Evolutionary conservation across 2,888 invertebrate genomes (phyloP).

Genomic region (Aethes cnicana): DNA sequence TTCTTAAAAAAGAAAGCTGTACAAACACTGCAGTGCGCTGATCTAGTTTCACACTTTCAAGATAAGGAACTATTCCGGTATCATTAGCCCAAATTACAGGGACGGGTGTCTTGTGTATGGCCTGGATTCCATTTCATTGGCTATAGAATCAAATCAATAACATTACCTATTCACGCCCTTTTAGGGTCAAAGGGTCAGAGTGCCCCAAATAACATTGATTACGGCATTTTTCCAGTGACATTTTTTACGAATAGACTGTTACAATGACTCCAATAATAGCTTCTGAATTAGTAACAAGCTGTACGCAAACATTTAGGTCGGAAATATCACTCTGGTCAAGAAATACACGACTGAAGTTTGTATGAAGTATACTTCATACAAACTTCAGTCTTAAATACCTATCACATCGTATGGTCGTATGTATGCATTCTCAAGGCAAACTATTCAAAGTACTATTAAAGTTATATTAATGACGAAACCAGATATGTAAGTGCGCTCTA

Average conservation of each 20-base stretch:
- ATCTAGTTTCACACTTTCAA: slow-evolving; percentile 35
- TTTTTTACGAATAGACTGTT: slow-evolving; percentile 10
- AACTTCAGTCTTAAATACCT: no score
- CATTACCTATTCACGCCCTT: slow-evolving; percentile 2
- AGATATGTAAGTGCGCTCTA: neutral
- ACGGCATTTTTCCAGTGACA: no score
- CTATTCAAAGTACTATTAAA: no score
- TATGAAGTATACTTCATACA: no score
- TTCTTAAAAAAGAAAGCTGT: slow-evolving; percentile 41
- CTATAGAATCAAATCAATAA: slow-evolving; percentile 11
- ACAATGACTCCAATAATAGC: slow-evolving; percentile 3
- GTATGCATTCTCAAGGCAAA: no score
- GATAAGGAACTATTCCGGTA: slow-evolving; percentile 25
- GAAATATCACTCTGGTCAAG: no score
- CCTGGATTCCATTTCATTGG: slow-evolving; percentile 16
- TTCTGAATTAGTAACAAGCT: no score
- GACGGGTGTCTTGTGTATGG: slow-evolving; percentile 6
- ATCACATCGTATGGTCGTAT: no score
- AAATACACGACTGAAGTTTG: no score
- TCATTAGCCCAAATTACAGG: slow-evolving; percentile 27
- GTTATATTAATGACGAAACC: slow-evolving; percentile 17
- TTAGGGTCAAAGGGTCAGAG: slow-evolving; percentile 12
- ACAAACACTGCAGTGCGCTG: slow-evolving; percentile 38
- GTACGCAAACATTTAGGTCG: no score
- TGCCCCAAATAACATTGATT: slow-evolving; percentile 16